These are phyloP conservation scores for Gobius niger DNA, from an alignment of 2,113 vertebrate genomes.

Conservation along the genomic window DNA sequence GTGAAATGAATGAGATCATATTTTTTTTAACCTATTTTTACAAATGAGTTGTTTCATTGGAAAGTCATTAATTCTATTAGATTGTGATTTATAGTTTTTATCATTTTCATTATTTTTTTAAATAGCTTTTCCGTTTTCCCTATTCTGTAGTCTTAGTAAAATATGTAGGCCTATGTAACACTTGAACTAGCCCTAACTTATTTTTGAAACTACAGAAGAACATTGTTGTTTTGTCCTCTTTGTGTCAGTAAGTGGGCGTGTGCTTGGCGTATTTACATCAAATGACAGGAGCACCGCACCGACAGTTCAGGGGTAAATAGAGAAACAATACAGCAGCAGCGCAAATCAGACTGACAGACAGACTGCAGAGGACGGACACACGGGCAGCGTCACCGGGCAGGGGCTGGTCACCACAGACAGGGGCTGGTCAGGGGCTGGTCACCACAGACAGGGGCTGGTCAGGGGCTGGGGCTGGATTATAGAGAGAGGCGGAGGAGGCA, in stretches of 20 bases:
- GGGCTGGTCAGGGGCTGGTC: neutral
- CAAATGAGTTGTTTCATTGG: too few relatives aligned
- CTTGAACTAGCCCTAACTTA: neutral
- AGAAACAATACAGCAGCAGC: neutral
- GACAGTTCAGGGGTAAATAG: neutral
- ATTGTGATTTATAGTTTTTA: too few relatives aligned
- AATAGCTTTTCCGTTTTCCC: too few relatives aligned
- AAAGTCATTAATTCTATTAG: too few relatives aligned
- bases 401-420: neutral
- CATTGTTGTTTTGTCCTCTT: neutral
- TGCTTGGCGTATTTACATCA: neutral
- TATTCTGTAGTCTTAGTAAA: too few relatives aligned
- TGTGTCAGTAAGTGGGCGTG: conserved; percentile 14
- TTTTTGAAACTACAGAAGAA: neutral
- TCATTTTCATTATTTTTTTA: too few relatives aligned
- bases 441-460: conserved; percentile 8
- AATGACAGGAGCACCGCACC: neutral
- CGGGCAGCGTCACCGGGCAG: neutral
- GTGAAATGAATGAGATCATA: too few relatives aligned
- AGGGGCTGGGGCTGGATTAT: conserved; percentile 20
- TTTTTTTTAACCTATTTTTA: too few relatives aligned
- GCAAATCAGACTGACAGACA: neutral
- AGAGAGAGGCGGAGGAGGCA: conserved; percentile 43
- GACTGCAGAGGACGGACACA: neutral
- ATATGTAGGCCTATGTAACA: too few relatives aligned